A percentile compares a stretch with the other conserved stretches of the same genome.
Evolutionary conservation across 2,797 vertebrate genomes (phyloP).

Genomic region (Alcedo quadribrachys): DNA sequence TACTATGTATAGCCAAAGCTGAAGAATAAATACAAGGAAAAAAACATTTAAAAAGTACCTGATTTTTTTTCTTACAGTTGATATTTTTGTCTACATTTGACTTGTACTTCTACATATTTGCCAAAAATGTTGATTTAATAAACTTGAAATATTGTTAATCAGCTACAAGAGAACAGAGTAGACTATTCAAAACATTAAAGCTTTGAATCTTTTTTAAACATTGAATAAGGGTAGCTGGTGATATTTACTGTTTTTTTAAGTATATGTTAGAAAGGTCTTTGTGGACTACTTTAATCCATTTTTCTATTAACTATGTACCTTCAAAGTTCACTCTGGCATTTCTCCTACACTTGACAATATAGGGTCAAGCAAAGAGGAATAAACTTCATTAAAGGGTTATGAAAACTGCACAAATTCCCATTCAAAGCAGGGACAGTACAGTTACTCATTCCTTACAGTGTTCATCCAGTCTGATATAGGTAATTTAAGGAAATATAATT

Average conservation of each 20-base stretch:
- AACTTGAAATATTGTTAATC: background rate
- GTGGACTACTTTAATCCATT: conserved; percentile 40
- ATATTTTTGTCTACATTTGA: conserved; percentile 8
- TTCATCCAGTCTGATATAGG: background rate
- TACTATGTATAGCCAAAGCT: background rate
- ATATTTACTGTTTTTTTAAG: conserved; percentile 54
- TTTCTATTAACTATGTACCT: conserved; percentile 29
- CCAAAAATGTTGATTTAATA: background rate
- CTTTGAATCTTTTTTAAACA: background rate
- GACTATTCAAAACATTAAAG: background rate
- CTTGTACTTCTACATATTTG: background rate
- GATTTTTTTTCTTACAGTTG: background rate
- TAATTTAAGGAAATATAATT: background rate
- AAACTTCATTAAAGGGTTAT: background rate
- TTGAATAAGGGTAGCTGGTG: background rate
- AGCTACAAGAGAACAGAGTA: background rate
- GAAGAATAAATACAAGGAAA: background rate
- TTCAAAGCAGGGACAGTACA: background rate
- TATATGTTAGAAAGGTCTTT: conserved; percentile 15
- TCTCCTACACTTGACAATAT: background rate
- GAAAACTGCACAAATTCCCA: background rate
- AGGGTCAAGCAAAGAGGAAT: background rate
- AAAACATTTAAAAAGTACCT: background rate
- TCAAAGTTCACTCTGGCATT: conserved; percentile 62
- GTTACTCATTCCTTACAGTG: background rate